Base-by-base conservation (phyloP, 2,113 vertebrate species). In the Xyrauchen texanus region DNA sequence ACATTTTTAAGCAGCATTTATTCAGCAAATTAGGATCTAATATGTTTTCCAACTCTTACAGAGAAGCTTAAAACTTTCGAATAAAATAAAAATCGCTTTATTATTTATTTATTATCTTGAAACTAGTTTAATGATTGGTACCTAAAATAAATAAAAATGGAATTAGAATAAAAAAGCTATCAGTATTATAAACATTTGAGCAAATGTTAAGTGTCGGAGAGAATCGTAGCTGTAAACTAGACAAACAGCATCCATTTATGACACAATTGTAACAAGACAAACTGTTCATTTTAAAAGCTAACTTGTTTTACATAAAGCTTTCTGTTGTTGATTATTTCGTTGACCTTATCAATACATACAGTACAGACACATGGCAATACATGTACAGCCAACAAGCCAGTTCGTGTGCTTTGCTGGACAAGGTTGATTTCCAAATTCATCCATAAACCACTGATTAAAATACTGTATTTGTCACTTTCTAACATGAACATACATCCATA, bases 141-240 rank as follows among this genome's bases (percentile, higher is more conserved):
- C 79, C 83, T 75, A 67, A 42, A 79, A 81, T 79, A 84, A 81
- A 81, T 84, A 78, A 79, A 34, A 34, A 15, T 60, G 49, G 49
- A 58, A 80, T 58, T 44, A 70, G 8, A 21, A 42, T 34, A 4
- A 72, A 58, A 66, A 66, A 46, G 42, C 44, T 58, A 51, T 46
- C 55, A 60, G 46, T 74, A 8, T 60, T 62, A 16, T 34, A 47
- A 44, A 51, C 60, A 62, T 9, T 49, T 57, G 0, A 65, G 44
- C 9, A 42, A 60, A 12, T 44, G 4, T 67, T 60, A 42, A 42
- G 68, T 72, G 77, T 76, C 8, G 8, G 45, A 69, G 57, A 51
- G 42, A 72, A 44, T 42, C n/a, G 0, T 58, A 66, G 52, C 60
- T 53, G 75, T 82, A 60, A 77, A 82, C 80, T 34, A 34, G 44